Base-by-base conservation (phyloP, 1,140 invertebrate species). In the Lepidurus packardi region DNA sequence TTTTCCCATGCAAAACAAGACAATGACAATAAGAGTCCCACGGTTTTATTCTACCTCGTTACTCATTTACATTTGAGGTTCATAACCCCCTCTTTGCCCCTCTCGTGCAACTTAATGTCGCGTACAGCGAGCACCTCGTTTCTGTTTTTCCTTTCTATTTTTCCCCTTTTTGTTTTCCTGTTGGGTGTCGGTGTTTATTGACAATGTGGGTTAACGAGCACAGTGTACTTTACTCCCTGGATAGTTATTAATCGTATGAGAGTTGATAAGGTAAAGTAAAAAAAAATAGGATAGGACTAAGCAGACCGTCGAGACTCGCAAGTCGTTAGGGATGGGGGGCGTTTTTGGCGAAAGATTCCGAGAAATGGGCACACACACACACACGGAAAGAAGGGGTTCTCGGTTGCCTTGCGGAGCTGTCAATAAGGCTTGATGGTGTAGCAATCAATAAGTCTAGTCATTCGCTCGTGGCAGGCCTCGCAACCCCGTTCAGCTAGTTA, bases 381-480 rank as follows among this genome's bases (percentile, higher is more conserved):
- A 16, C 13, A n/a, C 53, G 21, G 1, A n/a, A 65, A 65, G 21
- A 65, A 65, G 53, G 53, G 53, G 1, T 1, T 65, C 21, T 3
- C 53, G 21, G 53, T 65, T 65, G 53, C 53, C 16, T 65, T 65
- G 53, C 7, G 53, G 53, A 7, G 53, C 21, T 65, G 53, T 65
- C 53, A 65, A 65, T 65, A 65, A 65, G 53, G 53, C 53, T 65
- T 13, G 53, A 65, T 65, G 21, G 53, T 21, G 6, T 13, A 65
- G 53, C 53, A 65, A 65, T 65, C 53, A 65, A 65, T 65, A 65
- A 65, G 53, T 21, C 13, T 65, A n/a, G 53, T 65, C 53, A 65
- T 65, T 65, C 53, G 53, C 53, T 65, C 53, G 53, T 65, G 53
- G 53, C 53, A 65, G 53, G 53, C 53, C 21, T 65, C 53, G 53